A percentile compares a stretch with the other conserved stretches of the same genome.
Conservation (phyloP, 2,797 vertebrate species). For the Ceryle rudis region DNA sequence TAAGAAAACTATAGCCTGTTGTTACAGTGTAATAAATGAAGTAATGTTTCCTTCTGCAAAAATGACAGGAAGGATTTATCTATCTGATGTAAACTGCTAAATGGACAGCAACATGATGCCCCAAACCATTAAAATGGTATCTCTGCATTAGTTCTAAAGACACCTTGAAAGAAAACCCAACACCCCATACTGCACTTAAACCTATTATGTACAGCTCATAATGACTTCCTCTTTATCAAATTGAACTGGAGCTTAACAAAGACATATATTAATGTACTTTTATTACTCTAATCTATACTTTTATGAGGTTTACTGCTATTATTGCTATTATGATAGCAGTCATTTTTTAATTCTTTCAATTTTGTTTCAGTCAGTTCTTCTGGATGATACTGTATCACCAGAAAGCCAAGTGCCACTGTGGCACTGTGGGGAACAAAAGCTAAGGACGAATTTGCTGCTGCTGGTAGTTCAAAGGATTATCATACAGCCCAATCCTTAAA, state of each 20-base stretch:
- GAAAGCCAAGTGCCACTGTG: background rate
- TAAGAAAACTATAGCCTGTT: background rate
- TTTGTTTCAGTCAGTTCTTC: background rate
- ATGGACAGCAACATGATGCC: background rate
- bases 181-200: background rate
- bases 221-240: background rate
- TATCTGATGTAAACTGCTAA: background rate
- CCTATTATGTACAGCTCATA: background rate
- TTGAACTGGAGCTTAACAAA: background rate
- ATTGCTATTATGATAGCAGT: background rate
- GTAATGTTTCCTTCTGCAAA: background rate
- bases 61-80: background rate
- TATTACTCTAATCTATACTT: background rate
- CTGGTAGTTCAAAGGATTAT: constrained; percentile 14
- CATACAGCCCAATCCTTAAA: constrained; percentile 8
- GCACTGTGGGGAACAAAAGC: background rate
- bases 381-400: background rate
- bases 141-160: background rate
- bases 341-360: background rate
- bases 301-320: background rate
- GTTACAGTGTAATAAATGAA: background rate
- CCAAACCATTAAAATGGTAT: background rate
- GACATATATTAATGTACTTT: background rate
- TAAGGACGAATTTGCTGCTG: background rate
- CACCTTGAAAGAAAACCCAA: background rate